These are phyloP conservation scores for Trichonephila clavata DNA, from an alignment of 1,140 invertebrate genomes.

Conservation along the genomic window DNA sequence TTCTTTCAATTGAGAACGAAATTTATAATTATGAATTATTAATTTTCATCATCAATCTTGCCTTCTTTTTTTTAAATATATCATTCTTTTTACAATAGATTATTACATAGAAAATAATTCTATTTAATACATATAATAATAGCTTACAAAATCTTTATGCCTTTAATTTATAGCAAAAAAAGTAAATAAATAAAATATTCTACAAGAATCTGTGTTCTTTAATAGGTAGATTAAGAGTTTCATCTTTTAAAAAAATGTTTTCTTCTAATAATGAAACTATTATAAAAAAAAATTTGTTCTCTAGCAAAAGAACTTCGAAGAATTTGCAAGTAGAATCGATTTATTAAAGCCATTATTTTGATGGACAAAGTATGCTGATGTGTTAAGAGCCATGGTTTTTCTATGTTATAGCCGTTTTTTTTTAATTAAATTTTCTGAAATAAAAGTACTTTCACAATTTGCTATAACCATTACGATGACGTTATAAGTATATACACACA, in stretches of 20 bases:
- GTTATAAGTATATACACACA: no score
- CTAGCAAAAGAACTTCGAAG: neutral
- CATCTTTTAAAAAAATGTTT: neutral
- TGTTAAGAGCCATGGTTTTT: neutral
- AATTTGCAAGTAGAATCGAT: neutral
- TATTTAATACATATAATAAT: no score
- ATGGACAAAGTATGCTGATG: neutral
- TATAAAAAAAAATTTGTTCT: neutral
- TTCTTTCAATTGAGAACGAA: no score
- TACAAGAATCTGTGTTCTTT: no score
- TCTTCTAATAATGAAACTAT: neutral
- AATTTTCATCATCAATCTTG: neutral
- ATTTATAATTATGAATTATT: no score
- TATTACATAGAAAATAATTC: neutral
- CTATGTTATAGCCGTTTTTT: neutral
- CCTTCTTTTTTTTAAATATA: neutral
- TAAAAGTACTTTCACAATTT: neutral
- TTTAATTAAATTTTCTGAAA: neutral
- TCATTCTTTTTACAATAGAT: neutral
- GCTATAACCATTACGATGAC: no score
- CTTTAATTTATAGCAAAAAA: no score
- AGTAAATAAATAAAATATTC: no score
- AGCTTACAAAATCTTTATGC: no score
- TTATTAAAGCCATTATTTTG: neutral
- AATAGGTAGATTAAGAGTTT: no score